These are phyloP conservation scores for Thunnus thynnus DNA, from an alignment of 2,113 vertebrate genomes.

Conservation along the genomic window DNA sequence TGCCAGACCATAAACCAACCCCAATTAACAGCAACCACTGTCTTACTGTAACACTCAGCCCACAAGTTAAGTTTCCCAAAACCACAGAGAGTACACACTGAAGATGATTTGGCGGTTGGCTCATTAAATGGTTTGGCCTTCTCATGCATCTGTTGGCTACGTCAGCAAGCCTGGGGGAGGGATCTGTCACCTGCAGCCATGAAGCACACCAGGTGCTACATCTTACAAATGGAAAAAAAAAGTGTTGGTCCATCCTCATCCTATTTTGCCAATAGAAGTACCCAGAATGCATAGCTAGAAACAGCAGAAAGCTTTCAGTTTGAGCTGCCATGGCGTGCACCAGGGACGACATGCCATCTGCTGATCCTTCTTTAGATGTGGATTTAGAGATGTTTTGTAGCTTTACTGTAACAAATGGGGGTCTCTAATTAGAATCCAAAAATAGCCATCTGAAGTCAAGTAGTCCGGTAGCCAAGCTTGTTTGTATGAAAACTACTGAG, in stretches of 20 bases:
- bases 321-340: background rate
- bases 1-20: slow-evolving; percentile 56
- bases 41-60: slow-evolving; percentile 61
- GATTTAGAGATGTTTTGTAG: background rate
- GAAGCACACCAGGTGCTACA: background rate
- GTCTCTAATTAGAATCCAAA: slow-evolving; percentile 7
- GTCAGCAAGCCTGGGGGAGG: background rate
- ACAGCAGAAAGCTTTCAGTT: background rate
- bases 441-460: background rate
- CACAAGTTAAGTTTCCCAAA: slow-evolving; percentile 54
- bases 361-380: background rate
- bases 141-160: background rate
- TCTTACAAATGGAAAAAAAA: background rate
- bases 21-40: slow-evolving; percentile 52
- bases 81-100: slow-evolving; percentile 38
- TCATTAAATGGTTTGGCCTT: slow-evolving; percentile 7
- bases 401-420: background rate
- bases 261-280: background rate
- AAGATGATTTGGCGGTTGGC: slow-evolving; percentile 31
- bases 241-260: background rate
- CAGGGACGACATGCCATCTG: background rate
- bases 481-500: background rate
- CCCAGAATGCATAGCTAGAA: background rate
- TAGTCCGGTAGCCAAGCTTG: background rate
- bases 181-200: background rate